Conservation (phyloP, 1,140 invertebrate genomes). For the Anoplophora glabripennis region DNA sequence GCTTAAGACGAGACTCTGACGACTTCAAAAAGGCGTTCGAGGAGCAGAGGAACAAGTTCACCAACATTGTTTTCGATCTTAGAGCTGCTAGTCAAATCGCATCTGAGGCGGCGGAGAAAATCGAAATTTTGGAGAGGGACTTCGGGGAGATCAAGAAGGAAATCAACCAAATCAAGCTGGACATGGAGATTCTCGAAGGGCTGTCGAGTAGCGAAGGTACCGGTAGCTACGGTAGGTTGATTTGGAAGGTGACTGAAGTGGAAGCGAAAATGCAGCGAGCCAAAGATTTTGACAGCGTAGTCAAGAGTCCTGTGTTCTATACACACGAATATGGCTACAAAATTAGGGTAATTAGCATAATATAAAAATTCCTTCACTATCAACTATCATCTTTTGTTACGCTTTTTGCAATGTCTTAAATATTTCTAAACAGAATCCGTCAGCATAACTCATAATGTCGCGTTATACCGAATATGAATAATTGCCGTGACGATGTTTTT, state of each 20-base stretch:
- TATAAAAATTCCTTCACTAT: too few species aligned
- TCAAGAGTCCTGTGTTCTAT: conserved; percentile 65
- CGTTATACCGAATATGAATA: too few species aligned
- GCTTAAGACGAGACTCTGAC: conserved; percentile 47
- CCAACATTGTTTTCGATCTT: conserved; percentile 37
- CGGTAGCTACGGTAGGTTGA: conserved; percentile 54
- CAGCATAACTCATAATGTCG: too few species aligned
- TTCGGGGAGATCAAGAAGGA: conserved; percentile 29
- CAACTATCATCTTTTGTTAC: too few species aligned
- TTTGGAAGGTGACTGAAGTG: conserved; percentile 68
- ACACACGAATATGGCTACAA: conserved; percentile 70
- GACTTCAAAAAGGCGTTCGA: conserved; percentile 43
- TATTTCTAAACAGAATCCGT: too few species aligned
- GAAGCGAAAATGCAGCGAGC: conserved; percentile 62
- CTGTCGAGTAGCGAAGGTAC: conserved; percentile 5
- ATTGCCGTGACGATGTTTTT: too few species aligned
- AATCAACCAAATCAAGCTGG: conserved; percentile 37
- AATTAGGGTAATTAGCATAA: conserved; percentile 55
- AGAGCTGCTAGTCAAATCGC: conserved; percentile 39
- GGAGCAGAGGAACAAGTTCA: conserved; percentile 37
- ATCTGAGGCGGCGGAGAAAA: conserved; percentile 36
- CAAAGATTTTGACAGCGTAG: conserved; percentile 58
- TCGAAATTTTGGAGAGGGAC: conserved; percentile 37
- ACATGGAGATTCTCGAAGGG: conserved; percentile 39
- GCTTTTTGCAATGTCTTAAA: too few species aligned